A percentile compares a stretch with the other conserved stretches of the same genome.
These are phyloP conservation scores for Tadarida brasiliensis DNA, from an alignment of 2,797 vertebrate genomes.

Conservation along the genomic window DNA sequence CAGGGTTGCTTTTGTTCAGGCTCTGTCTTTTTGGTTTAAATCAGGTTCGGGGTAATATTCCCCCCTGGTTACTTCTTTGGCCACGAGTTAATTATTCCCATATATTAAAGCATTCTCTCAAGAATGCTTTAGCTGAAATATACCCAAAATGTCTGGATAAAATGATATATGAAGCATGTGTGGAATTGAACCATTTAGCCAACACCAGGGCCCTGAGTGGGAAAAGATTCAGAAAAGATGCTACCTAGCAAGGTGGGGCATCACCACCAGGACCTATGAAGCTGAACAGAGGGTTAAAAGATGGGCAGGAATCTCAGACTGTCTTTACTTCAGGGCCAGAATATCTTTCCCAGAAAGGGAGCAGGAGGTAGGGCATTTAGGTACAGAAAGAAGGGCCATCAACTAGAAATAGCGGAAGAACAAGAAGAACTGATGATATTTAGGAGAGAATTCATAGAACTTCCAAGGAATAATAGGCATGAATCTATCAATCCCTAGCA, in stretches of 20 bases:
- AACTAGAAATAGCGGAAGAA: slow-evolving; percentile 68
- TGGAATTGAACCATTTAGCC: slow-evolving; percentile 52
- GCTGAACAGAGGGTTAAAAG: slow-evolving; percentile 39
- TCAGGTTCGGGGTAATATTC: slow-evolving; percentile 3
- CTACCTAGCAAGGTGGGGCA: slow-evolving; percentile 27
- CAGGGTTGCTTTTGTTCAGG: slow-evolving; percentile 39
- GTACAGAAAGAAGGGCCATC: slow-evolving; percentile 58
- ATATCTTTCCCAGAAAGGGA: slow-evolving; percentile 64
- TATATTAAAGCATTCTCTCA: slow-evolving; percentile 52
- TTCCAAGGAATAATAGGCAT: slow-evolving; percentile 55
- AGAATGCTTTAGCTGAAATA: slow-evolving; percentile 57
- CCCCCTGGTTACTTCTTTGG: slow-evolving; percentile 23
- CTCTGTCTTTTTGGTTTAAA: slow-evolving; percentile 52
- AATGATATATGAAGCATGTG: slow-evolving; percentile 45
- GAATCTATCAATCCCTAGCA: slow-evolving; percentile 18
- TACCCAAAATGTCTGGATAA: slow-evolving; percentile 28
- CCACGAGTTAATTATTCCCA: slow-evolving; percentile 49
- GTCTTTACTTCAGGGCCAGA: slow-evolving; percentile 49
- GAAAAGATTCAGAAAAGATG: slow-evolving; percentile 30
- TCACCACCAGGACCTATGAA: not conserved
- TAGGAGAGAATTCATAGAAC: slow-evolving; percentile 53
- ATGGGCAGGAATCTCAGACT: not conserved
- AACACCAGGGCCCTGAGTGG: slow-evolving; percentile 21
- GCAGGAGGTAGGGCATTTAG: slow-evolving; percentile 58
- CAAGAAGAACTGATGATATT: slow-evolving; percentile 73